Evolutionary conservation across 2,113 vertebrate species (phyloP).

Genomic region (Caranx ignobilis): DNA sequence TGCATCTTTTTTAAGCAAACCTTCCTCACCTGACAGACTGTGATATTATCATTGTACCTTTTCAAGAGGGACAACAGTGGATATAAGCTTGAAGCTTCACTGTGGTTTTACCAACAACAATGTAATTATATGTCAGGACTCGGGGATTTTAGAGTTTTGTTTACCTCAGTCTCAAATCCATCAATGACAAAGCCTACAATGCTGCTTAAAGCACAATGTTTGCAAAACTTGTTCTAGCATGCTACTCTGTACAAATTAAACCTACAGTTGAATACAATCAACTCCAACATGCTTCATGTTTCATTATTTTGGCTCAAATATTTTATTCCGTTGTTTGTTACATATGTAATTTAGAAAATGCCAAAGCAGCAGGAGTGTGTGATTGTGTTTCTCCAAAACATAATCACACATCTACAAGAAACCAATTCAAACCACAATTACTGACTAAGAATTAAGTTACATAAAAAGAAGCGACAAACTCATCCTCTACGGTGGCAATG

Average conservation of each 20-base stretch:
- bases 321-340: background rate
- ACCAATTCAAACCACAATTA: background rate
- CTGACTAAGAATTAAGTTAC: background rate
- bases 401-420: background rate
- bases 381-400: background rate
- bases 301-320: background rate
- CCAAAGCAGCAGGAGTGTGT: background rate
- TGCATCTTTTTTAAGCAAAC: background rate
- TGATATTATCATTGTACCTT: background rate
- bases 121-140: conserved; percentile 10
- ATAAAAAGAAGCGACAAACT: background rate
- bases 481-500: background rate
- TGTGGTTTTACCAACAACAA: conserved; percentile 14
- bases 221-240: background rate
- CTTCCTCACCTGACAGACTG: background rate
- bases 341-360: background rate
- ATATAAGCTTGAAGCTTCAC: background rate
- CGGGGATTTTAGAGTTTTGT: background rate
- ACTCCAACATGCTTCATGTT: background rate
- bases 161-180: background rate
- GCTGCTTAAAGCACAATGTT: too few species aligned
- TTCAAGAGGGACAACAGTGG: background rate
- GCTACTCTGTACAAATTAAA: background rate
- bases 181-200: background rate
- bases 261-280: background rate